Percentiles rank a stretch among this genome's conserved stretches.
Conservation (phyloP, 2,113 vertebrate genomes). For the Isichthys henryi region DNA sequence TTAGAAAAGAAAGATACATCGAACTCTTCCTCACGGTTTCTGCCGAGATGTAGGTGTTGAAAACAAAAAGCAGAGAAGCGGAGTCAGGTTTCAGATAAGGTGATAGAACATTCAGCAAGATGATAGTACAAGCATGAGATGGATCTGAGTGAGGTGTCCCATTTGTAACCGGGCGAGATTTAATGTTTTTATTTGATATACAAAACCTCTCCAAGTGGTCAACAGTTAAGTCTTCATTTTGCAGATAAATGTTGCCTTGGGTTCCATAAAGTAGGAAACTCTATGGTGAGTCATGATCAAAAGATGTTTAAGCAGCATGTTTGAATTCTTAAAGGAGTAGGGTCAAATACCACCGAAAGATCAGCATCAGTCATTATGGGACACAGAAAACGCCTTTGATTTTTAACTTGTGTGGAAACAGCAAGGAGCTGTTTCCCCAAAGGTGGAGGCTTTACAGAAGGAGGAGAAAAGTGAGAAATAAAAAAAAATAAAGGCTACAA, state of each 20-base stretch:
- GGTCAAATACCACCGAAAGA: slow-evolving; percentile 24
- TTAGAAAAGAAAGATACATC: neutral
- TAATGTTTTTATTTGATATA: neutral
- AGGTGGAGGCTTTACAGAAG: neutral
- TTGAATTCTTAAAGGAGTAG: slow-evolving; percentile 6
- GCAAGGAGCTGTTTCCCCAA: neutral
- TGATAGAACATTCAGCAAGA: neutral
- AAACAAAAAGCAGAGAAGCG: neutral
- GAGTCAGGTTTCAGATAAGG: neutral
- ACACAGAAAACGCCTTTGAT: slow-evolving; percentile 41
- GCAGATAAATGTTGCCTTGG: neutral
- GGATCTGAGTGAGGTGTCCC: neutral
- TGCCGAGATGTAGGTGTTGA: neutral
- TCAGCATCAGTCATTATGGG: slow-evolving; percentile 23
- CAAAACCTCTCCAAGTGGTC: neutral
- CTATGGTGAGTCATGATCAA: neutral
- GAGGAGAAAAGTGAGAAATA: neutral
- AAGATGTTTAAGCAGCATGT: neutral
- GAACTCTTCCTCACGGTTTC: neutral
- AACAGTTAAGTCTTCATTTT: neutral
- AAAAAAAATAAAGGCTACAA: neutral
- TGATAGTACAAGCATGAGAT: neutral
- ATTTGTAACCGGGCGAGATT: neutral
- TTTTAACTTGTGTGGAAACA: slow-evolving; percentile 34
- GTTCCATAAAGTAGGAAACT: neutral